A percentile compares a stretch with the other conserved stretches of the same genome.
These are phyloP conservation scores for Brachynemurus nebulosus DNA, from an alignment of 2,888 invertebrate species.

Conservation along the genomic window DNA sequence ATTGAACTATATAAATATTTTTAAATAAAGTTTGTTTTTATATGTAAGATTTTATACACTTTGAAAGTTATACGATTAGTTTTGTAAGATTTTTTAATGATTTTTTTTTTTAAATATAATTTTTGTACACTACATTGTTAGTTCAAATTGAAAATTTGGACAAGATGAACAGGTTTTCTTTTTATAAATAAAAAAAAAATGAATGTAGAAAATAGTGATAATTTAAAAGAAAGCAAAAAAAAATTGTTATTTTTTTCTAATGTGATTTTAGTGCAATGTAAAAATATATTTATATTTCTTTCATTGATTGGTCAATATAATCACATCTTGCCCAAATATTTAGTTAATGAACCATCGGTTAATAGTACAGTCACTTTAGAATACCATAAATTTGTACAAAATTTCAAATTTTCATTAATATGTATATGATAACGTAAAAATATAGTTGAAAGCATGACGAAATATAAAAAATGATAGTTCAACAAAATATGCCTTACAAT, in stretches of 20 bases:
- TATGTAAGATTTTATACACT: conserved; percentile 8
- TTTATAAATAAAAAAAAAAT: not conserved
- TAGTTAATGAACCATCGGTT: too few species aligned
- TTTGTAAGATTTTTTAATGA: conserved; percentile 1
- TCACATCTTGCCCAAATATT: conserved; percentile 1
- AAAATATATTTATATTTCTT: conserved; percentile 1
- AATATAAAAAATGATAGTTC: too few species aligned
- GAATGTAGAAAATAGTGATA: not conserved
- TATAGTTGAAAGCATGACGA: too few species aligned
- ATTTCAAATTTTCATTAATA: too few species aligned
- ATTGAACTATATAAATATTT: not conserved
- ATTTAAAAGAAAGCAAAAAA: not conserved
- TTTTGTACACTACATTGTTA: conserved; percentile 2
- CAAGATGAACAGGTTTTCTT: not conserved
- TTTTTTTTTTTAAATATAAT: not conserved
- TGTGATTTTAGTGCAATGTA: conserved; percentile 2
- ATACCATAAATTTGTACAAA: too few species aligned
- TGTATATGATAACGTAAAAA: too few species aligned
- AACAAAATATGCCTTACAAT: too few species aligned
- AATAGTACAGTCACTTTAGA: too few species aligned
- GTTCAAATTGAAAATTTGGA: conserved; percentile 1
- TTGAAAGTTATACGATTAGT: conserved; percentile 11
- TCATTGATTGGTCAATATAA: not conserved
- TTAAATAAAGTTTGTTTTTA: conserved; percentile 6
- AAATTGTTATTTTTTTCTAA: not conserved